phyloP scores from a whole-genome alignment of 2,113 vertebrate genomes.

The Empidonax alnorum region DNA sequence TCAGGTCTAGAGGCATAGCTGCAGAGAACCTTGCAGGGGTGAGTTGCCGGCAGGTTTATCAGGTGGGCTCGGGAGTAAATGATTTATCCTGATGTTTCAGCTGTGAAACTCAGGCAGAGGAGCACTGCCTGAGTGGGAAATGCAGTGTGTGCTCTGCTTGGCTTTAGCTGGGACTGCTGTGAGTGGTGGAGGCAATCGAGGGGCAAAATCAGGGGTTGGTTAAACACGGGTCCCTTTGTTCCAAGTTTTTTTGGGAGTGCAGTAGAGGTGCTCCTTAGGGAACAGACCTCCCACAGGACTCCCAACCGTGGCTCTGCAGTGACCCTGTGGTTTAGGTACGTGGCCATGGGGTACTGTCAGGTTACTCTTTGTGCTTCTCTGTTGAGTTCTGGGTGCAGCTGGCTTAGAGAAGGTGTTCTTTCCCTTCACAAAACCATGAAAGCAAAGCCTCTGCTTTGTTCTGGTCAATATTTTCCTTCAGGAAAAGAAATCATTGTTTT shows the following conservation, averaged over 20 bases:
- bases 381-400: not conserved
- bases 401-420: not conserved
- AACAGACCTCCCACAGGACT: fast-evolving
- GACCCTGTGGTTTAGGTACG: fast-evolving
- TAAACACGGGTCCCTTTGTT: not conserved
- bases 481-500: fast-evolving
- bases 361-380: not conserved
- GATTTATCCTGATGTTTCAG: not conserved
- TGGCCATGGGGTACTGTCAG: not conserved
- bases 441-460: not conserved
- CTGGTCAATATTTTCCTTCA: not conserved
- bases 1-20: not conserved
- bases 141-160: fast-evolving
- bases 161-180: fast-evolving
- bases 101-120: not conserved
- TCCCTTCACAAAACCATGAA: not conserved
- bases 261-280: not conserved
- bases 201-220: not conserved
- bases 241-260: not conserved
- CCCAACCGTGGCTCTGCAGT: not conserved
- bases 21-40: not conserved
- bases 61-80: not conserved
- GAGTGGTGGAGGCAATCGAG: not conserved
- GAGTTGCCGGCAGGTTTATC: not conserved
- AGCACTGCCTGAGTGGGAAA: not conserved